Conservation (phyloP, 2,113 vertebrate species). For the Ophthalmolycus amberensis region DNA sequence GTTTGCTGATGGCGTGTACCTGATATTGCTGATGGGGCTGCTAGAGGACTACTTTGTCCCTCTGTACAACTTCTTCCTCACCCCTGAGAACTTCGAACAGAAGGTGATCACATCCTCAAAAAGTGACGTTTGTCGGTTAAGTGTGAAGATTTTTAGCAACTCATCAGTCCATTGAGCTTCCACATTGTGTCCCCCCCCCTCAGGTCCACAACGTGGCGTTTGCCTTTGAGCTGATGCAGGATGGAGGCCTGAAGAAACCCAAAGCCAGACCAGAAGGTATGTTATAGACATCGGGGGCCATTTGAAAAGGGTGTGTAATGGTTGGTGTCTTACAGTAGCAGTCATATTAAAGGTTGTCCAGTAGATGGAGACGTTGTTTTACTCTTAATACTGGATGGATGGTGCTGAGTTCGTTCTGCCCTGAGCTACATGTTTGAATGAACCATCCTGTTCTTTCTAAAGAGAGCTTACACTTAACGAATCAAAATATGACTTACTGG, state of each 20-base stretch:
- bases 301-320: background rate
- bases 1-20: conserved; percentile 98
- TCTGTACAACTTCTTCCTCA: conserved; percentile 95
- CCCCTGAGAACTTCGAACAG: conserved; percentile 95
- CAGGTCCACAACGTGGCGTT: conserved; percentile 97
- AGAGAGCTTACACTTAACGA: background rate
- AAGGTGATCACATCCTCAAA: conserved; percentile 82
- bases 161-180: background rate
- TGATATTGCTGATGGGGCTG: conserved; percentile 95
- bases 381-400: background rate
- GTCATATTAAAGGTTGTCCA: conserved; percentile 55
- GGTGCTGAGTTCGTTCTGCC: background rate
- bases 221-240: conserved; percentile 97
- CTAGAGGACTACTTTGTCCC: conserved; percentile 96
- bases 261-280: conserved; percentile 97
- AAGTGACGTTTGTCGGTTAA: background rate
- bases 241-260: conserved; percentile 94
- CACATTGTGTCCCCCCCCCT: conserved; percentile 62
- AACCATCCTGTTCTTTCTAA: background rate
- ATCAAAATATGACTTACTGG: background rate
- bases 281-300: background rate
- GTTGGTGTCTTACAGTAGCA: background rate
- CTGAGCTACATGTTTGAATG: background rate
- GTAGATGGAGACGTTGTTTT: conserved; percentile 66
- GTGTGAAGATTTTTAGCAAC: background rate